Conservation (phyloP, 2,797 vertebrate species). For the Channallabes apus region DNA sequence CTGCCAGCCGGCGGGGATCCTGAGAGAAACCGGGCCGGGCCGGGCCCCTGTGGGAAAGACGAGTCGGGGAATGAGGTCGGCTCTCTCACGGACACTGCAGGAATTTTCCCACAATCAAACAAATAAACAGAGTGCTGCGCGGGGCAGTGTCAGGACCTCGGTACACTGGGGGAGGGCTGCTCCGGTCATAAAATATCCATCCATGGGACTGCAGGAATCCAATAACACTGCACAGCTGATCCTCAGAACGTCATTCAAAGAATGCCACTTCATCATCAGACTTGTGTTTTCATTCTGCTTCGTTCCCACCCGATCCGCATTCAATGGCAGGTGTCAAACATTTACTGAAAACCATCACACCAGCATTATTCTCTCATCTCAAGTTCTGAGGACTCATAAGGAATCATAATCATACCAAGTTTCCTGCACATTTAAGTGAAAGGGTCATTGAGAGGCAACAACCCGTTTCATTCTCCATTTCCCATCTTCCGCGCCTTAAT, state of each 20-base stretch:
- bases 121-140: constrained; percentile 70
- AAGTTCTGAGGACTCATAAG: not conserved
- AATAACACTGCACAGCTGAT: constrained; percentile 47
- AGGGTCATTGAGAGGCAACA: constrained; percentile 32
- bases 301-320: not conserved
- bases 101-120: constrained; percentile 80
- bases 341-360: not conserved
- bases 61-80: constrained; percentile 65
- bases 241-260: constrained; percentile 44
- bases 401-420: too few relatives aligned
- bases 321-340: constrained; percentile 10
- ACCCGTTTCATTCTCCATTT: constrained; percentile 52
- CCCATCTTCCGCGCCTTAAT: constrained; percentile 63
- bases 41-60: constrained; percentile 68
- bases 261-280: constrained; percentile 19
- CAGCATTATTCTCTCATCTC: not conserved
- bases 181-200: constrained; percentile 63
- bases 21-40: constrained; percentile 58
- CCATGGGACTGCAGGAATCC: constrained; percentile 46
- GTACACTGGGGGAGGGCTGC: constrained; percentile 52
- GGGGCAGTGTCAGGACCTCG: constrained; percentile 63
- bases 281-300: constrained; percentile 20
- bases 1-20: constrained; percentile 52
- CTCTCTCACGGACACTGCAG: constrained; percentile 73
- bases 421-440: constrained; percentile 15